Conservation (phyloP, 2,797 vertebrate genomes). For the Pseudomugil tenellus region DNA sequence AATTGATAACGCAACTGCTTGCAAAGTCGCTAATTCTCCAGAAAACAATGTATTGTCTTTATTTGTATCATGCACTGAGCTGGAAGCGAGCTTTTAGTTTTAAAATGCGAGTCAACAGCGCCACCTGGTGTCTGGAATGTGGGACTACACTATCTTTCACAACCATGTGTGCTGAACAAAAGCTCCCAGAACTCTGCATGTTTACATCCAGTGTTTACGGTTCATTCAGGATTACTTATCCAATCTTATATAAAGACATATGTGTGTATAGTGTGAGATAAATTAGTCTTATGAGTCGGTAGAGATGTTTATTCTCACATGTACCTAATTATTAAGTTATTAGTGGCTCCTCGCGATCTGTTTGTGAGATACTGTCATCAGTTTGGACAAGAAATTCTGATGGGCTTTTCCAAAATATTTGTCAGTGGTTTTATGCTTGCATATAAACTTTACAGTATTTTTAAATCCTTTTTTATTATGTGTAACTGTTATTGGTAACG, state of each 20-base stretch:
- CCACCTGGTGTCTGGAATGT: slow-evolving; percentile 35
- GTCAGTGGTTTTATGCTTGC: not conserved
- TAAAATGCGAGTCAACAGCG: slow-evolving; percentile 2
- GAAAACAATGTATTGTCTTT: not conserved
- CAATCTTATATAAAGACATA: too few species aligned
- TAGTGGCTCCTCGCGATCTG: too few species aligned
- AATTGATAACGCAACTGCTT: not conserved
- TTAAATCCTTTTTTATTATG: too few species aligned
- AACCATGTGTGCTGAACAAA: slow-evolving; percentile 46
- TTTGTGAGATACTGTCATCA: too few species aligned
- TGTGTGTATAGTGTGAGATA: not conserved
- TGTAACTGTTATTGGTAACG: too few species aligned
- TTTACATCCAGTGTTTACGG: not conserved
- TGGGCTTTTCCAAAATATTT: not conserved
- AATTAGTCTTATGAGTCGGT: too few species aligned
- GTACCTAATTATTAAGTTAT: not conserved
- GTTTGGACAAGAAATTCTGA: not conserved
- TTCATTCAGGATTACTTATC: not conserved
- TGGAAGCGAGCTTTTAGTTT: not conserved
- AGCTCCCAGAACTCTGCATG: not conserved
- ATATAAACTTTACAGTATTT: not conserved
- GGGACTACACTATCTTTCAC: slow-evolving; percentile 12
- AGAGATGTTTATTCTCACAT: not conserved
- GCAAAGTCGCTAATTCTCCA: not conserved
- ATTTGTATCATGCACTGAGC: not conserved